Percentiles rank a stretch among this genome's conserved stretches.
phyloP scores from a whole-genome alignment of 1,140 invertebrate species.

The Trichomalopsis sarcophagae region DNA sequence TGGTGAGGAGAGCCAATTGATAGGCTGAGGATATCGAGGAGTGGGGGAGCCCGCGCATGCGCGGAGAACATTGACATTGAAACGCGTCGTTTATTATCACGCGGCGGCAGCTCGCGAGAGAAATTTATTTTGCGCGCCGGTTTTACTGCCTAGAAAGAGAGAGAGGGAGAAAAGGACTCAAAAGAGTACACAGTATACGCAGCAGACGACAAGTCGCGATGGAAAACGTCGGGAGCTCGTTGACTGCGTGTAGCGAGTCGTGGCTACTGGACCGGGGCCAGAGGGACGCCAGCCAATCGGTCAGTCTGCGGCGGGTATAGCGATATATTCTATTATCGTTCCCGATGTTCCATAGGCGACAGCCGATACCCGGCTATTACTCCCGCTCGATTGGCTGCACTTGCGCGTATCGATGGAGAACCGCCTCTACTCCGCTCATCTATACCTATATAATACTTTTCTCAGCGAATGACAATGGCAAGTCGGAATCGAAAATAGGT shows the following conservation, averaged over 20 bases:
- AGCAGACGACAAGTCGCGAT: neutral
- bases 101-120: neutral
- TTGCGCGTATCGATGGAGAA: neutral
- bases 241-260: constrained; percentile 14
- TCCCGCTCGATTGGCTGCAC: neutral
- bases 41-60: neutral
- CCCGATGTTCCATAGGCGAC: neutral
- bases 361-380: neutral
- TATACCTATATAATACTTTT: too few relatives aligned
- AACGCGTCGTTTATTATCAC: constrained; percentile 1
- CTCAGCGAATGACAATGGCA: too few relatives aligned
- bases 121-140: neutral
- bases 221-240: constrained; percentile 9
- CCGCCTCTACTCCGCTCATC: too few relatives aligned
- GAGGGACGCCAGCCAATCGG: constrained; percentile 15
- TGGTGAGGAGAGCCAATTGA: constrained; percentile 1
- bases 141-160: neutral
- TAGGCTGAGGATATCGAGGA: neutral
- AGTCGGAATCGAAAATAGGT: too few relatives aligned
- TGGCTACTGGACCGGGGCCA: constrained; percentile 18
- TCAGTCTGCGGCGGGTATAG: constrained; percentile 3
- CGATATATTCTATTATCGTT: constrained; percentile 8
- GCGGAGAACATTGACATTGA: constrained; percentile 50
- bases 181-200: neutral
- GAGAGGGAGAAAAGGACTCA: neutral